A percentile compares a stretch with the other conserved stretches of the same genome.
Conservation (phyloP, 35 echinoderm and acorn worm species). For the Apostichopus japonicus region DNA sequence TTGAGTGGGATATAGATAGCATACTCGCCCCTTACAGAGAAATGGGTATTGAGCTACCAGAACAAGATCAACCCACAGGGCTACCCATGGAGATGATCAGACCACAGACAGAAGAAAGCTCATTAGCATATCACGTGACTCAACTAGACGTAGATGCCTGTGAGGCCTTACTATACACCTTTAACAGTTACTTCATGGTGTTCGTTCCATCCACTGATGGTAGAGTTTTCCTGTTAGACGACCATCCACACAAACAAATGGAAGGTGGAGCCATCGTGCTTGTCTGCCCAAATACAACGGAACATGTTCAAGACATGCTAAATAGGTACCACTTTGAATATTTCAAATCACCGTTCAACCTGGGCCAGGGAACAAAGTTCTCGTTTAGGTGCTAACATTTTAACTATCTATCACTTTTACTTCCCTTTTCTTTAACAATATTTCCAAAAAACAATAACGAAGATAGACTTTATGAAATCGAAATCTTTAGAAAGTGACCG, state of each 20-base stretch:
- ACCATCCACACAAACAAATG: background rate
- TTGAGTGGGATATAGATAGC: background rate
- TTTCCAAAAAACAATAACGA: background rate
- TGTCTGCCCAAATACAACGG: background rate
- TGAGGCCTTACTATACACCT: background rate
- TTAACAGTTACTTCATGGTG: slow-evolving; percentile 12
- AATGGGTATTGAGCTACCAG: background rate
- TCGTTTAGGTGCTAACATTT: background rate
- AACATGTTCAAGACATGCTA: background rate
- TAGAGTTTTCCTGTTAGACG: background rate
- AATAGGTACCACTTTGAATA: no score
- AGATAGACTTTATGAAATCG: background rate
- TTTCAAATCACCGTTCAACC: background rate
- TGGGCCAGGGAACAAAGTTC: slow-evolving; percentile 1
- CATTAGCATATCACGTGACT: background rate
- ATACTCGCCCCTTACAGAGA: background rate
- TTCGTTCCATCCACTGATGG: slow-evolving; percentile 10
- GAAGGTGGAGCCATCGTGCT: slow-evolving; percentile 5
- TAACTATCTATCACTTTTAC: background rate
- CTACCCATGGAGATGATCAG: background rate
- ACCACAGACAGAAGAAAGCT: background rate
- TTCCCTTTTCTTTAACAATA: background rate
- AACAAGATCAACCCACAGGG: background rate
- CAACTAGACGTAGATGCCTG: background rate
- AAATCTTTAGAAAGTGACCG: background rate